Evolutionary conservation across 2,888 invertebrate species (phyloP).

Genomic region (Plemyria rubiginata): DNA sequence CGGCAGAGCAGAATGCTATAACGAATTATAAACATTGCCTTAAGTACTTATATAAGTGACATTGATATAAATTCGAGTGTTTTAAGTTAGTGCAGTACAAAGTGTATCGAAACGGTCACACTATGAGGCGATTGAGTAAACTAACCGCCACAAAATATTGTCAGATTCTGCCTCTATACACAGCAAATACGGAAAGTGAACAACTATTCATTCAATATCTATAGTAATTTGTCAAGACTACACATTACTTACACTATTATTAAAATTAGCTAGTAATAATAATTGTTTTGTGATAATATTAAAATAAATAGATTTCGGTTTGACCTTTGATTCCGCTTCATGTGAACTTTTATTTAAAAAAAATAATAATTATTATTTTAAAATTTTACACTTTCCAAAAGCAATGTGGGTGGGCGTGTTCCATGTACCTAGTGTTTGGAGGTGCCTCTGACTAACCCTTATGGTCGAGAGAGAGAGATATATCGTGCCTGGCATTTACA

Average conservation of each 20-base stretch:
- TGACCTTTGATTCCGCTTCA: constrained; percentile 31
- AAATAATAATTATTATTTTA: no score
- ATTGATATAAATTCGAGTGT: constrained; percentile 18
- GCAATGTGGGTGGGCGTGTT: no score
- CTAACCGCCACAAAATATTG: constrained; percentile 42
- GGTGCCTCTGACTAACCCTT: background rate
- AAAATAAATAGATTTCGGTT: constrained; percentile 63
- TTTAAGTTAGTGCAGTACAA: constrained; percentile 22
- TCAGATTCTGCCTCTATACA: constrained; percentile 42
- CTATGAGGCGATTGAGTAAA: constrained; percentile 38
- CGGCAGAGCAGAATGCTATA: constrained; percentile 26
- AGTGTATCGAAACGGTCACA: constrained; percentile 47
- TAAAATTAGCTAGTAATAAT: constrained; percentile 30
- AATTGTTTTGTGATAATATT: constrained; percentile 54
- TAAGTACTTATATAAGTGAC: constrained; percentile 34
- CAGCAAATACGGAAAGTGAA: constrained; percentile 79
- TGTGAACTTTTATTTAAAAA: no score
- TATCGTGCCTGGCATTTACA: background rate
- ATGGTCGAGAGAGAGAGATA: no score
- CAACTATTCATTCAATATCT: constrained; percentile 45
- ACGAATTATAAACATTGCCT: constrained; percentile 21
- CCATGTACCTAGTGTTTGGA: background rate
- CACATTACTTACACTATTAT: constrained; percentile 43
- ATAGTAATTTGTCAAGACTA: constrained; percentile 61
- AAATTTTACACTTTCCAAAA: no score